Conservation (phyloP, 2,797 vertebrate genomes). For the Coluber constrictor region DNA sequence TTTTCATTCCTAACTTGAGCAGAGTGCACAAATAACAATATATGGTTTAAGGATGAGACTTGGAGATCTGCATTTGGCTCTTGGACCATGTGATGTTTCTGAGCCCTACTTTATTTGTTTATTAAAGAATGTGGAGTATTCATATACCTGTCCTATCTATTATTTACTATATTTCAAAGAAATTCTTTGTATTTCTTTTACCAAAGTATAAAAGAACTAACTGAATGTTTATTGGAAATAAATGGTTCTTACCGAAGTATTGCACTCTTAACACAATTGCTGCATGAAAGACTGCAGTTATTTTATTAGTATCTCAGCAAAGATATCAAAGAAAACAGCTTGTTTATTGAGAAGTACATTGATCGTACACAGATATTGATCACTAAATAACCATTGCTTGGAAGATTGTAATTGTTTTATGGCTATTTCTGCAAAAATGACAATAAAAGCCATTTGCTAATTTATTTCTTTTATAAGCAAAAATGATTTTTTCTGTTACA, state of each 20-base stretch:
- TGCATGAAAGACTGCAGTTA: neutral
- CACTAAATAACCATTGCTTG: neutral
- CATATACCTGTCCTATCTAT: neutral
- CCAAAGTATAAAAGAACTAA: neutral
- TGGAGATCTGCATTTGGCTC: neutral
- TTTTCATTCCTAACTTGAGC: neutral
- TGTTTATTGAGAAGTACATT: neutral
- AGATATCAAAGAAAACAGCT: neutral
- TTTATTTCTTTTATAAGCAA: conserved; percentile 14
- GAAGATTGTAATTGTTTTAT: neutral
- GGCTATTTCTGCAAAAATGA: neutral
- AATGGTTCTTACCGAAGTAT: neutral
- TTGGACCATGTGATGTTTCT: neutral
- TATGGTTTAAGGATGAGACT: neutral
- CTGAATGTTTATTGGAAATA: neutral
- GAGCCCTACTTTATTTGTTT: neutral
- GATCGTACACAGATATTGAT: neutral
- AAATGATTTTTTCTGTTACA: neutral
- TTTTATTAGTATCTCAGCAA: neutral
- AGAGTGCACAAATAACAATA: neutral
- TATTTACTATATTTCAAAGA: neutral
- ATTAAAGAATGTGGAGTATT: neutral
- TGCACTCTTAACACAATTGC: neutral
- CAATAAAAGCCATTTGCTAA: neutral
- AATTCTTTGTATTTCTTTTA: neutral